Evolutionary conservation across 2,797 vertebrate genomes (phyloP), one percentile per base, ranked within the genome.

Genomic region (Glossophaga mutica): DNA sequence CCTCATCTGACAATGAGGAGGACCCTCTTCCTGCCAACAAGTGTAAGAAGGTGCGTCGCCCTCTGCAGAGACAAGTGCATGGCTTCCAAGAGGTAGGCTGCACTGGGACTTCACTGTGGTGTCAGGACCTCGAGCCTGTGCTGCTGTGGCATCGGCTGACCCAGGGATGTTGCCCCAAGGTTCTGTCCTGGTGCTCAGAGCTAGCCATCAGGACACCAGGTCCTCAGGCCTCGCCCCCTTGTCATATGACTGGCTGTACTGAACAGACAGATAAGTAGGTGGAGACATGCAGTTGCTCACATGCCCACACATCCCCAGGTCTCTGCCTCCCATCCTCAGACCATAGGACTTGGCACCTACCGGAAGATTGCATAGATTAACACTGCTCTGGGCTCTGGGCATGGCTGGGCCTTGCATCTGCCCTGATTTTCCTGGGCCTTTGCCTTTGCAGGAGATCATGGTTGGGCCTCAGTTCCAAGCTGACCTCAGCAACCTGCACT

Each of bases 391-490:
- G 62, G 89, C 44, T 78, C 78, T 44, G 22, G 46, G 24, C 4
- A 11, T 0, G 5, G 18, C 79, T 32, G 4, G 18, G 37, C 84
- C 82, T 57, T 15, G 5, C 0, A 4, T 24, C 21, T 9, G 6
- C 78, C 44, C 83, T 76, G 67, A 73, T 11, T 7, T 37, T 16
- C 2, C 70, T 7, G 96, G 37, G 97, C 3, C 96, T 6, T 71
- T 94, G 68, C 10, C 48, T 97, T 98, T 97, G 88, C 97, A 99
- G 99, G 99, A 99, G 95, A 99, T 99, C 98, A 99, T 99, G 99
- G 99, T 99, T 94, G 99, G 99, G 86, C 99, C 99, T 44, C 99
- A 99, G 98, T 99, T 99, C 98, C 99, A 99, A 97, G 99, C 99
- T 24, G 98, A 98, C 85, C 99, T 99, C 98, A 99, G 99, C 96